Evolutionary conservation across 1,140 invertebrate species (phyloP).

Genomic region (Neotoxoptera formosana): DNA sequence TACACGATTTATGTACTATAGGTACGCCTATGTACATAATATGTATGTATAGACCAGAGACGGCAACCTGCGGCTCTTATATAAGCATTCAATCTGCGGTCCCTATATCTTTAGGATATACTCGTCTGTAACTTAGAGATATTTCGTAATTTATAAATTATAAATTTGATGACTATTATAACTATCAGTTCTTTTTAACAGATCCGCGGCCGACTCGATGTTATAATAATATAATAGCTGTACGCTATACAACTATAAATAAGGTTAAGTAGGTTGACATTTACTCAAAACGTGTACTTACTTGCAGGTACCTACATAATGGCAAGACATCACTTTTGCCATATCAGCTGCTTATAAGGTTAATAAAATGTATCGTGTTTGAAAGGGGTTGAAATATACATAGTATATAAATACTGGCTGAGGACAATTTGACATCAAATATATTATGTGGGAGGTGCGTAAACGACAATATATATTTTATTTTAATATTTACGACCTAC

Average conservation of each 20-base stretch:
- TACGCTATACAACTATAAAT: not conserved
- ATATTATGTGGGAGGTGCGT: not conserved
- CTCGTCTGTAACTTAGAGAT: too few species aligned
- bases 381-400: not conserved
- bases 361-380: not conserved
- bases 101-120: too few species aligned
- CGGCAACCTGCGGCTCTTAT: too few species aligned
- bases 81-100: too few species aligned
- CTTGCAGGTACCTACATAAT: not conserved
- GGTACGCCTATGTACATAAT: too few species aligned
- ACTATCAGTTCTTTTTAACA: not conserved
- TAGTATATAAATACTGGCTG: too few species aligned
- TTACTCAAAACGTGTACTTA: not conserved
- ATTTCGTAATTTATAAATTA: too few species aligned
- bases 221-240: not conserved
- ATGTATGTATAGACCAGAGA: too few species aligned
- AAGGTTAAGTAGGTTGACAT: not conserved
- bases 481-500: not conserved
- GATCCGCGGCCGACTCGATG: not conserved
- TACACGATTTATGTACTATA: too few species aligned
- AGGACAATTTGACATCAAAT: not conserved
- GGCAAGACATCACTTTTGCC: not conserved
- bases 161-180: too few species aligned
- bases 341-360: not conserved
- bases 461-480: too few species aligned